Conservation (phyloP, 2,113 vertebrate genomes). For the Cisticola juncidis region DNA sequence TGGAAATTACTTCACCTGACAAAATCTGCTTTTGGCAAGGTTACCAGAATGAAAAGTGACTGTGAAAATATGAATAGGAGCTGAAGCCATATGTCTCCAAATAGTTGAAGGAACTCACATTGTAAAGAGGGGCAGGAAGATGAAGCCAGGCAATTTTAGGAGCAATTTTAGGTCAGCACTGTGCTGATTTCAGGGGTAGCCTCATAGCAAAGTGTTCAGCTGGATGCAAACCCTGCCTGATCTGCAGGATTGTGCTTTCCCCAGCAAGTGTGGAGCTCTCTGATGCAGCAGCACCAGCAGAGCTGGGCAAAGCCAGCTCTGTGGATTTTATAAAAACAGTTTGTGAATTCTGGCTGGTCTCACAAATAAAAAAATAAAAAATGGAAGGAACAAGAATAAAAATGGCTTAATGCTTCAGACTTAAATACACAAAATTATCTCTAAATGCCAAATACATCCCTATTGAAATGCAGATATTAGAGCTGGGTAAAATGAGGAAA, state of each 20-base stretch:
- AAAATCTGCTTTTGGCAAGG: slow-evolving; percentile 47
- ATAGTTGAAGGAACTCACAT: background rate
- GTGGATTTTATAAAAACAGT: background rate
- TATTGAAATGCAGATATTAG: background rate
- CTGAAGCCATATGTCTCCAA: background rate
- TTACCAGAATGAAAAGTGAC: slow-evolving; percentile 29
- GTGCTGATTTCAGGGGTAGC: background rate
- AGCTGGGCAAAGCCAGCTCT: background rate
- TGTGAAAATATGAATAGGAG: background rate
- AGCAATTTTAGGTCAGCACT: background rate
- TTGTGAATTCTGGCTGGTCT: background rate
- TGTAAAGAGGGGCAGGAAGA: background rate
- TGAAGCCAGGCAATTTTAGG: background rate
- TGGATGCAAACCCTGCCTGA: background rate
- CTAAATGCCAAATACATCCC: background rate
- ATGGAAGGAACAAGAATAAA: background rate
- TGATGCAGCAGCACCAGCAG: background rate
- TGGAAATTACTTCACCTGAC: slow-evolving; percentile 42
- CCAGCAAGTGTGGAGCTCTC: background rate
- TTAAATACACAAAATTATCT: background rate
- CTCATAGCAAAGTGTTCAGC: background rate
- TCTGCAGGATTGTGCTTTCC: background rate
- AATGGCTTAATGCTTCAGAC: background rate
- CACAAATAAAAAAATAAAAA: background rate
- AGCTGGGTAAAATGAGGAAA: background rate